Base-by-base conservation (phyloP, 1,140 invertebrate genomes). In the Oscheius sp. region DNA sequence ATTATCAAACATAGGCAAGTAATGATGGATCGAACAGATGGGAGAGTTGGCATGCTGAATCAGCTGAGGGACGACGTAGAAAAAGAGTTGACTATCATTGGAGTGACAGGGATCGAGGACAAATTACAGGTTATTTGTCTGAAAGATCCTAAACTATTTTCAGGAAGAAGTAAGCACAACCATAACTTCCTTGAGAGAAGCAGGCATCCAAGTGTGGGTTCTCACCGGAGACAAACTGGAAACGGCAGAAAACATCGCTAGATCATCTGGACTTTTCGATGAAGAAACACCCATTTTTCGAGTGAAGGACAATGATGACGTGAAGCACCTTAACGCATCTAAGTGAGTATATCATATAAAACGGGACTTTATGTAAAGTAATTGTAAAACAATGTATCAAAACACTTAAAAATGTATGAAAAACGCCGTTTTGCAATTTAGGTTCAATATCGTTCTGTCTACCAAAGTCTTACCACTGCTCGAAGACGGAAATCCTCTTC, bases 191-290 rank as follows among this genome's bases (percentile, higher is more conserved):
- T 87, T 96, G 20, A 84, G 93, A 58, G 90, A 92, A 79, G 93
- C 94, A 32, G 92, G 92, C 81, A 95, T 96, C 73, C 91, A 92
- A 84, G 90, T 98, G 58, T 98, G 95, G 95, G 91, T 98, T 29
- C 87, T 99, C 70, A 99, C 95, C 4, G 95, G 95, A 20, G 95
- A 99, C 86, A 99, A 98, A 86, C 94, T 97, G 87, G 95, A 98
- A 87, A 99, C 96, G 32, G 95, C 95, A 63, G 96, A 86, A 46
- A 79, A 79, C 45, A 75, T 79, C 46, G 77, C 72, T 0, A 58
- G 68, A 7, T 79, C 77, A 23, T 78, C 62, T 59, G 64, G 67
- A 2, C 70, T 73, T 49, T 68, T 78, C 68, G 36, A 26, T 35
- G 62, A 36, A 31, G 29, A 55, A 20, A 58, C 32, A n/a, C 18